Conservation (phyloP, 2,113 vertebrate genomes). For the Speoplatyrhinus poulsoni region DNA sequence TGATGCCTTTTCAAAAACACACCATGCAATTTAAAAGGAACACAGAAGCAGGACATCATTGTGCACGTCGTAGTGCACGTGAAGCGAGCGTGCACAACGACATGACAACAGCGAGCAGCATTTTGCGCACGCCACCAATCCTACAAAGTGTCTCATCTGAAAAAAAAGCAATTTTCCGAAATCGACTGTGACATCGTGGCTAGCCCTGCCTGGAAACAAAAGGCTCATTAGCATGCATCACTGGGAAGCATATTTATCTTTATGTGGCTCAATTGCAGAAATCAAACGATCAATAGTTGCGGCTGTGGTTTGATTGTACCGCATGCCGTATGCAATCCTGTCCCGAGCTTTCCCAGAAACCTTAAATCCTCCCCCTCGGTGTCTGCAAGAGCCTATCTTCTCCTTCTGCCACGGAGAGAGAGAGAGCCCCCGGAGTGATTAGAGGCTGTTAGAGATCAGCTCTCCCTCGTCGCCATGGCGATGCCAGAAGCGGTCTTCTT, state of each 20-base stretch:
- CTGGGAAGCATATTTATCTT: slow-evolving; percentile 57
- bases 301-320: slow-evolving; percentile 20
- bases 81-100: slow-evolving; percentile 39
- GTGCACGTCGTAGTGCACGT: slow-evolving; percentile 1
- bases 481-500: slow-evolving; percentile 16
- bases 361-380: too few species aligned
- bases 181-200: slow-evolving; percentile 67
- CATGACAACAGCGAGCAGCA: slow-evolving; percentile 61
- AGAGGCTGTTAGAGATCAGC: slow-evolving; percentile 9
- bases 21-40: too few species aligned
- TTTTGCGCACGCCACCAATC: slow-evolving; percentile 65
- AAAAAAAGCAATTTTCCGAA: slow-evolving; percentile 65
- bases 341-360: too few species aligned
- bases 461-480: slow-evolving; percentile 11
- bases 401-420: not conserved
- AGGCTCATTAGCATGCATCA: slow-evolving; percentile 52
- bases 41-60: too few species aligned
- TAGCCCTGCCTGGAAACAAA: slow-evolving; percentile 65
- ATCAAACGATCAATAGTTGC: slow-evolving; percentile 53
- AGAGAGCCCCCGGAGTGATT: slow-evolving; percentile 29
- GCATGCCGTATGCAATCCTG: not conserved
- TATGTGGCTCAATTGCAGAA: slow-evolving; percentile 48
- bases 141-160: slow-evolving; percentile 65
- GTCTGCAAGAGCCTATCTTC: too few species aligned
- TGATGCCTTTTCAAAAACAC: too few species aligned